A percentile compares a stretch with the other conserved stretches of the same genome.
Conservation (phyloP, 2,797 vertebrate genomes). For the Alcedo quadribrachys region DNA sequence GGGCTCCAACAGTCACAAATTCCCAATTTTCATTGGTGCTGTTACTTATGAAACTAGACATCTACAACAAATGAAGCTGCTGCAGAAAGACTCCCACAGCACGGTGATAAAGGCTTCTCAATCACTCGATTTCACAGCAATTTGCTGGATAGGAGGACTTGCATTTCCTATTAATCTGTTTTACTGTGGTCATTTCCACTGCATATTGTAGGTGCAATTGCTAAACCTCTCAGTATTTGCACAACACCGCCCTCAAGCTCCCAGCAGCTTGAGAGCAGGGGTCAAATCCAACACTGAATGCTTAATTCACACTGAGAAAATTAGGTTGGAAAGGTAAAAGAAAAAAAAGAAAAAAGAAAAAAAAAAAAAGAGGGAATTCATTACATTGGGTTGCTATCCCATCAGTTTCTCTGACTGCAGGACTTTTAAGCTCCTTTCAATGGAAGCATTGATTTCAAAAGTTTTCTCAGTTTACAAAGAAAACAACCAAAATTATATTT, state of each 20-base stretch:
- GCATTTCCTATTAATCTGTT: neutral
- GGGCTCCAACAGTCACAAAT: neutral
- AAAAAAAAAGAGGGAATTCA: neutral
- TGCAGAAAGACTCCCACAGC: neutral
- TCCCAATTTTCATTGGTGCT: neutral
- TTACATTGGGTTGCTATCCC: neutral
- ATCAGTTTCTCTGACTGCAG: neutral
- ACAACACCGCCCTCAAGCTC: conserved; percentile 36
- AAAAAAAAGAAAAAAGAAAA: neutral
- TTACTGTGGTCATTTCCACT: neutral
- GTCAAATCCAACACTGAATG: neutral
- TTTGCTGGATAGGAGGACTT: neutral
- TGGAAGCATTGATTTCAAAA: neutral
- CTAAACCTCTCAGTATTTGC: neutral
- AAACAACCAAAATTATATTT: neutral
- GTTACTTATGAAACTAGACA: neutral
- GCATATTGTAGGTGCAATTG: neutral
- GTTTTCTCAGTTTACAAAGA: neutral
- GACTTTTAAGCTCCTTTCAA: neutral
- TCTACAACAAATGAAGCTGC: neutral
- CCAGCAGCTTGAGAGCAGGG: neutral
- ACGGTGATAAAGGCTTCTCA: neutral
- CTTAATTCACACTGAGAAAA: conserved; percentile 19
- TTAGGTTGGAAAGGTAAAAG: neutral
- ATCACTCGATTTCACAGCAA: neutral